Conservation (phyloP, 2,797 vertebrate genomes). For the Siniperca obscura region DNA sequence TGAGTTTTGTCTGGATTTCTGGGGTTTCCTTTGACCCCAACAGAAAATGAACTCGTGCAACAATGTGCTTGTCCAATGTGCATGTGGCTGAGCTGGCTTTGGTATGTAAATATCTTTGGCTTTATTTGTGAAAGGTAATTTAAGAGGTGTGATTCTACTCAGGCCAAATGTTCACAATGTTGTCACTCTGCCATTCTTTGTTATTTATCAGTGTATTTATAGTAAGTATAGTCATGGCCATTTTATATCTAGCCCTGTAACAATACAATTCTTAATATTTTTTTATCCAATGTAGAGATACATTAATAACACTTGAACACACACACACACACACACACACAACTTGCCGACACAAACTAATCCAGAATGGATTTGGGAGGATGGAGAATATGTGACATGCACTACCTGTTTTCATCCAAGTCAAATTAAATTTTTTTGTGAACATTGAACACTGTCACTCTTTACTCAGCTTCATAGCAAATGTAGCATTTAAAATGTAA, state of each 20-base stretch:
- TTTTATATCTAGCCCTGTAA: slow-evolving; percentile 68
- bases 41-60: slow-evolving; percentile 54
- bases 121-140: slow-evolving; percentile 84
- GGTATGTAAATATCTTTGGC: slow-evolving; percentile 86
- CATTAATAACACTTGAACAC: slow-evolving; percentile 43
- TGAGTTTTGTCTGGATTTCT: slow-evolving; percentile 55
- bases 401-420: slow-evolving; percentile 54
- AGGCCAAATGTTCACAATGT: slow-evolving; percentile 76
- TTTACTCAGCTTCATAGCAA: slow-evolving; percentile 39
- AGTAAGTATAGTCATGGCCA: slow-evolving; percentile 68
- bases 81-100: slow-evolving; percentile 69
- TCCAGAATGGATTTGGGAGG: slow-evolving; percentile 35
- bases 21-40: slow-evolving; percentile 28
- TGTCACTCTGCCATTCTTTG: slow-evolving; percentile 68
- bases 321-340: background rate
- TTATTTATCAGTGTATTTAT: slow-evolving; percentile 86
- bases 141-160: slow-evolving; percentile 80
- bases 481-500: background rate
- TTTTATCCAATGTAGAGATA: slow-evolving; percentile 46
- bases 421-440: slow-evolving; percentile 69
- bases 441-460: slow-evolving; percentile 49
- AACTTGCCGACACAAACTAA: background rate
- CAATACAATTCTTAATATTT: slow-evolving; percentile 36
- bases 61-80: slow-evolving; percentile 55
- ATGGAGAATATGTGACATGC: slow-evolving; percentile 50